Percentiles rank a stretch among this genome's conserved stretches.
Evolutionary conservation across 2,113 vertebrate genomes (phyloP).

Genomic region (Saccopteryx leptura): DNA sequence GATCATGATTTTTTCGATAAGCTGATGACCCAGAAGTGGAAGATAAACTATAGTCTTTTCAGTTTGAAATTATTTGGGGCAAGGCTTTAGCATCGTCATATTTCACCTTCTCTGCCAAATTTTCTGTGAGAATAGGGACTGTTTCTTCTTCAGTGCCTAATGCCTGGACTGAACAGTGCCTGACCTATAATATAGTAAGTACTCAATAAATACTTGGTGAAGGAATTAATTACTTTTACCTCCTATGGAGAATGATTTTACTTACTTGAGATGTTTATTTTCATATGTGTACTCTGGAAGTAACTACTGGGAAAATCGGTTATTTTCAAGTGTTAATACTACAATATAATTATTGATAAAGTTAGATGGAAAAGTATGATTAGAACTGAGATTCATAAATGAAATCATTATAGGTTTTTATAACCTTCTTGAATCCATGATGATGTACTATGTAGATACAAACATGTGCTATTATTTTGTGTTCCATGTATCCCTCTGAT

Average conservation of each 20-base stretch:
- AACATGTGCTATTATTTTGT: background rate
- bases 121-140: background rate
- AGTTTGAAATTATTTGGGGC: constrained; percentile 22
- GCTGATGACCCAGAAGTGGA: background rate
- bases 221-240: constrained; percentile 36
- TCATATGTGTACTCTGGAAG: constrained; percentile 13
- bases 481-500: constrained; percentile 11
- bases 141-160: background rate
- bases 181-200: constrained; percentile 10
- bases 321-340: constrained; percentile 57
- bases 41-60: constrained; percentile 43
- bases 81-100: background rate
- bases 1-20: constrained; percentile 50
- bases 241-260: constrained; percentile 42
- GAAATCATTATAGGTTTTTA: background rate
- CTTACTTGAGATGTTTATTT: constrained; percentile 46
- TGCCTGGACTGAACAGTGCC: background rate
- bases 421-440: constrained; percentile 3
- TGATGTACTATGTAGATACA: background rate
- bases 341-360: background rate
- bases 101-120: background rate
- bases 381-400: constrained; percentile 4
- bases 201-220: constrained; percentile 26
- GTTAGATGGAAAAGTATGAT: background rate
- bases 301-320: constrained; percentile 49